A percentile compares a stretch with the other conserved stretches of the same genome.
Evolutionary conservation across 2,888 invertebrate genomes (phyloP).

Genomic region (Fragum whitleyi): DNA sequence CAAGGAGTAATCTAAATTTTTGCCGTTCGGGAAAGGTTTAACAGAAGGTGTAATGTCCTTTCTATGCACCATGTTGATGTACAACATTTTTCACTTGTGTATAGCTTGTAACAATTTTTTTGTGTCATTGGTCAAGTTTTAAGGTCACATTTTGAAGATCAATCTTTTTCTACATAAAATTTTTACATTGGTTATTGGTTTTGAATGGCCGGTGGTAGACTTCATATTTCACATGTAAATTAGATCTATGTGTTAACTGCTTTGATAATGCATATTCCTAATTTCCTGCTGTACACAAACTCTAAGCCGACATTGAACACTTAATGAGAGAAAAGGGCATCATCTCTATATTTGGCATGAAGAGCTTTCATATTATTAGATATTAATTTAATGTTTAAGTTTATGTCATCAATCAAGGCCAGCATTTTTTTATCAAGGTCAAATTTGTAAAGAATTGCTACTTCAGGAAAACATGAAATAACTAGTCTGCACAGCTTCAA

Average conservation of each 20-base stretch:
- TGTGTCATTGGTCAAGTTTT: not conserved
- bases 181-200: not conserved
- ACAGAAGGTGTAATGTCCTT: not conserved
- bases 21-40: not conserved
- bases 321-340: constrained; percentile 4
- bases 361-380: constrained; percentile 4
- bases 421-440: constrained; percentile 1
- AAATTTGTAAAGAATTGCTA: constrained; percentile 1
- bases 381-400: no score
- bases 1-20: constrained; percentile 5
- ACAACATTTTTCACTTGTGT: not conserved
- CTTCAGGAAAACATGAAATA: constrained; percentile 1
- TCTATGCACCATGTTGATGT: not conserved
- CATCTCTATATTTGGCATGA: not conserved
- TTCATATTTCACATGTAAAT: constrained; percentile 1
- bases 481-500: not conserved
- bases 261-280: no score
- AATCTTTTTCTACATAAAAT: not conserved
- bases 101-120: not conserved
- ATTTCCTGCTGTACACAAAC: not conserved
- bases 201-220: not conserved
- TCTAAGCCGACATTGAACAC: not conserved
- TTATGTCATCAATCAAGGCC: not conserved
- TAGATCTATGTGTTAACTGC: not conserved
- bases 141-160: not conserved